Evolutionary conservation across 2,888 invertebrate species (phyloP).

Genomic region (Brachyopa scutellaris): DNA sequence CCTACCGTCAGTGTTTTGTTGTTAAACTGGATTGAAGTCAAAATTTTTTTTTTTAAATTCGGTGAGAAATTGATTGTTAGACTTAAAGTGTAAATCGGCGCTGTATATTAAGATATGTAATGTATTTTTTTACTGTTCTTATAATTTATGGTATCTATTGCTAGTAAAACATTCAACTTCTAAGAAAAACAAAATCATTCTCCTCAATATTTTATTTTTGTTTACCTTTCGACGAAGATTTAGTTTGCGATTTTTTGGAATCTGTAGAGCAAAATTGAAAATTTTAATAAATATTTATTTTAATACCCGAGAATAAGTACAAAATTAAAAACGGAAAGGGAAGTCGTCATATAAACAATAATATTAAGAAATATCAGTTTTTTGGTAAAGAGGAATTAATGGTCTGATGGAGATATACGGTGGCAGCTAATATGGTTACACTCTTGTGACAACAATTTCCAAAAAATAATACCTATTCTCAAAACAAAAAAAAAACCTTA

Average conservation of each 20-base stretch:
- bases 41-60: too few relatives aligned
- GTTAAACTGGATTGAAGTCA: too few relatives aligned
- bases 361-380: not conserved
- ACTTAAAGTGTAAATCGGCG: too few relatives aligned
- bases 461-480: too few relatives aligned
- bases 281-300: not conserved
- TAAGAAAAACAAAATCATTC: constrained; percentile 14
- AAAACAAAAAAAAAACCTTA: too few relatives aligned
- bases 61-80: too few relatives aligned
- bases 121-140: too few relatives aligned
- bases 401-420: not conserved
- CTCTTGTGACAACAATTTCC: too few relatives aligned
- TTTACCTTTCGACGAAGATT: constrained; percentile 59
- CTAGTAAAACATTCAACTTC: constrained; percentile 24
- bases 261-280: constrained; percentile 55
- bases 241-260: constrained; percentile 56
- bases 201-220: not conserved
- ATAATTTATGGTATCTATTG: too few relatives aligned
- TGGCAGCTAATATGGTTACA: constrained; percentile 9
- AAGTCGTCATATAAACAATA: not conserved
- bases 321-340: not conserved
- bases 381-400: not conserved
- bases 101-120: too few relatives aligned
- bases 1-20: too few relatives aligned
- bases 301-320: not conserved